These are phyloP conservation scores for Pseudoips prasinana DNA, from an alignment of 2,888 invertebrate species.

Conservation along the genomic window DNA sequence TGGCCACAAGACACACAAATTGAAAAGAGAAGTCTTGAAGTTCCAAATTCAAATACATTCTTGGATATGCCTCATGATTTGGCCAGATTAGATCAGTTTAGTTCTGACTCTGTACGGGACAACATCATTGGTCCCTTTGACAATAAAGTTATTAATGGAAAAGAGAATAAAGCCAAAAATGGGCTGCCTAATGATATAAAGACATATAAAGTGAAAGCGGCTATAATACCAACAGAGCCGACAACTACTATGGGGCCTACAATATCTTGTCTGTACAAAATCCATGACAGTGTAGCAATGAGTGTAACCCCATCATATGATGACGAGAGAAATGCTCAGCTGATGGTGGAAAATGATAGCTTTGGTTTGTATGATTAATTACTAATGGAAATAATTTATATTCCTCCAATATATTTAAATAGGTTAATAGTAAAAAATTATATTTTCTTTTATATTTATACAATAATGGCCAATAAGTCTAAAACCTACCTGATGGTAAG, in stretches of 20 bases:
- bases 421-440: no score
- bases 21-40: slow-evolving; percentile 55
- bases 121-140: slow-evolving; percentile 46
- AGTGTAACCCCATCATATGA: slow-evolving; percentile 66
- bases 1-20: slow-evolving; percentile 25
- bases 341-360: slow-evolving; percentile 61
- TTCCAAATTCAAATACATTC: slow-evolving; percentile 52
- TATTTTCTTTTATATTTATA: no score
- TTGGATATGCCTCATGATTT: slow-evolving; percentile 35
- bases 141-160: slow-evolving; percentile 44
- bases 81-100: slow-evolving; percentile 41
- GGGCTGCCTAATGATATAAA: slow-evolving; percentile 43
- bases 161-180: slow-evolving; percentile 50
- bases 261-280: slow-evolving; percentile 65
- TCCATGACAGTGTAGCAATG: slow-evolving; percentile 54
- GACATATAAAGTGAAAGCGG: slow-evolving; percentile 52
- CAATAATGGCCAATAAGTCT: no score
- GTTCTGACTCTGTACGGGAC: slow-evolving; percentile 37
- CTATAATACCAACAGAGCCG: slow-evolving; percentile 41
- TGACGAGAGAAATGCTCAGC: slow-evolving; percentile 60
- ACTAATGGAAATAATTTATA: no score
- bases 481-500: no score
- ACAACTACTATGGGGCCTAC: slow-evolving; percentile 52
- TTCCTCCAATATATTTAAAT: no score
- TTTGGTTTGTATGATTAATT: slow-evolving; percentile 48